These are phyloP conservation scores for Pyrochroa serraticornis DNA, from an alignment of 2,888 invertebrate species.

Conservation along the genomic window DNA sequence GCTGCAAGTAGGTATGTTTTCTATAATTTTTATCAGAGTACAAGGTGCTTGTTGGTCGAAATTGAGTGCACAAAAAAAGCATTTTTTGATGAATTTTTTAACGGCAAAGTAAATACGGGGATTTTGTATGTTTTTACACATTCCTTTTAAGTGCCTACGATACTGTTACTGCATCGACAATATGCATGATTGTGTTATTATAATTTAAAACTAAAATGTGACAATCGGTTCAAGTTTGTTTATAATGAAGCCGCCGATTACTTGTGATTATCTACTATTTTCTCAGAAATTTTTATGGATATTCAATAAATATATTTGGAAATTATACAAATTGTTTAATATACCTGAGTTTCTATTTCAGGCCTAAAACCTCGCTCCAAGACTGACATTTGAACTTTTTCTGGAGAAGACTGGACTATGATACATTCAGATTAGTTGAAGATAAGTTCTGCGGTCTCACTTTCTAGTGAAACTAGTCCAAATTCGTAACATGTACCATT, in stretches of 20 bases:
- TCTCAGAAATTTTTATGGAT: conserved; percentile 48
- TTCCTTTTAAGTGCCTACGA: conserved; percentile 50
- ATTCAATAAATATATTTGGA: conserved; percentile 50
- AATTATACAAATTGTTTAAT: conserved; percentile 51
- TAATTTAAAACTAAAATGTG: conserved; percentile 40
- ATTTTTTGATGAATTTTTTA: conserved; percentile 14
- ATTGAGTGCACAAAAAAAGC: conserved; percentile 20
- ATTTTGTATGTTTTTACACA: conserved; percentile 40
- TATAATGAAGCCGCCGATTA: conserved; percentile 38
- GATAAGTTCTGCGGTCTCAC: conserved; percentile 59
- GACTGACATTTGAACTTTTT: conserved; percentile 60
- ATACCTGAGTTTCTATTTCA: conserved; percentile 56
- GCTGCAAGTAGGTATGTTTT: conserved; percentile 11
- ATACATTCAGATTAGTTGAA: conserved; percentile 59
- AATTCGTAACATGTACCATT: conserved; percentile 25
- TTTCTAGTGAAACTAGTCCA: conserved; percentile 47
- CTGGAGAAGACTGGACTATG: conserved; percentile 59
- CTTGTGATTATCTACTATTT: conserved; percentile 51
- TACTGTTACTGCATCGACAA: conserved; percentile 42
- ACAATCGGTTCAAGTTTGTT: conserved; percentile 48
- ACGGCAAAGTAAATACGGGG: conserved; percentile 25
- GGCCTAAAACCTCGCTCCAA: conserved; percentile 57
- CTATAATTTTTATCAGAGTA: conserved; percentile 23
- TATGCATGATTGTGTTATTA: conserved; percentile 36
- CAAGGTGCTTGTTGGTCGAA: conserved; percentile 33